Evolutionary conservation across 2,888 invertebrate genomes (phyloP).

Genomic region (Spodoptera picta): DNA sequence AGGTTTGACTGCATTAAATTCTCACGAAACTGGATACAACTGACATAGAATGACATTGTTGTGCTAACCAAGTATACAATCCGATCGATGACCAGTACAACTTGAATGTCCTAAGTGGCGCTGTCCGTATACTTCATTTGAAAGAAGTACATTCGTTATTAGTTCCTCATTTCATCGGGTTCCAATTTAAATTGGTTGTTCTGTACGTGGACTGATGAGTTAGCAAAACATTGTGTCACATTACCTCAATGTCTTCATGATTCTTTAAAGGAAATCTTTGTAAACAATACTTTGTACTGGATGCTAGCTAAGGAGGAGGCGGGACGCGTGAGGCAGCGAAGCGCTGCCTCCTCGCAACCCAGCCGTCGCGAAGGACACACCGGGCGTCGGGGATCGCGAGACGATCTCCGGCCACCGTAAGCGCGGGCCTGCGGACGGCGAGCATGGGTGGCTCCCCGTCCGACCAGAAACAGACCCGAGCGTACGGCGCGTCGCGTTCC

Average conservation of each 20-base stretch:
- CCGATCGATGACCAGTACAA: slow-evolving; percentile 28
- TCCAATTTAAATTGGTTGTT: slow-evolving; percentile 17
- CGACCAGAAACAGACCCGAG: too few species aligned
- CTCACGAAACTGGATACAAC: slow-evolving; percentile 62
- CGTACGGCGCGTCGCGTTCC: too few species aligned
- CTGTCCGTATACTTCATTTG: slow-evolving; percentile 1
- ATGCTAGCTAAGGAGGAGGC: too few species aligned
- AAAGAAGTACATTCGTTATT: slow-evolving; percentile 4
- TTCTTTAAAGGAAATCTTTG: slow-evolving; percentile 53
- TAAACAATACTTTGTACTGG: slow-evolving; percentile 48
- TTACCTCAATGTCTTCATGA: slow-evolving; percentile 50
- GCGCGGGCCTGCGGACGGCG: too few species aligned
- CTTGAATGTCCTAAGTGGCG: slow-evolving; percentile 17
- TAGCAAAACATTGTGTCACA: slow-evolving; percentile 56
- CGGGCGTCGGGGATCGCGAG: too few species aligned
- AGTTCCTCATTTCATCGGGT: slow-evolving; percentile 5
- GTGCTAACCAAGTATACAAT: slow-evolving; percentile 49
- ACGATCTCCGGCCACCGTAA: too few species aligned
- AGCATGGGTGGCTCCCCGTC: too few species aligned
- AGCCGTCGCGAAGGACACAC: too few species aligned
- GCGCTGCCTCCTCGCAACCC: too few species aligned
- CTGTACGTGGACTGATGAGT: slow-evolving; percentile 52
- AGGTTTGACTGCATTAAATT: slow-evolving; percentile 58
- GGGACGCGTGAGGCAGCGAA: too few species aligned
- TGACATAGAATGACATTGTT: slow-evolving; percentile 35